Base-by-base conservation (phyloP, 2,797 vertebrate genomes). In the Okamejei kenojei region DNA sequence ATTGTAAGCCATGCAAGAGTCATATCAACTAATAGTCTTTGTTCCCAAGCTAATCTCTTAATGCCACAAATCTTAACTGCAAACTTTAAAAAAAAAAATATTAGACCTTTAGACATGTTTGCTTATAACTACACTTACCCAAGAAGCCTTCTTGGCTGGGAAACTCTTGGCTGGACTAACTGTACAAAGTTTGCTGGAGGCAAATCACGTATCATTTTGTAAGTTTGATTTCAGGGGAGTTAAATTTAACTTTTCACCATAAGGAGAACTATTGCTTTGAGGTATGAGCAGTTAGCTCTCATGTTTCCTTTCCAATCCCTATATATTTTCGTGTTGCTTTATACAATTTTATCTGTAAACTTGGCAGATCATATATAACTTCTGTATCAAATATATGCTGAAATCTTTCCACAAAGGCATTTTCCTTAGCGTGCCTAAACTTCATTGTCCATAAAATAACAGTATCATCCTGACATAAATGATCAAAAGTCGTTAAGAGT, bases 391-490 rank as follows among this genome's bases (percentile, higher is more conserved):
- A 99, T 32, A 95, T 94, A 21, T 95, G 95, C 94, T 95, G 95
- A 95, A 99, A 98, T 93, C 95, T 96, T 73, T 96, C 97, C 93
- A 99, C 97, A 93, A 99, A 99, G 93, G 94, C 94, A 94, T 99
- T 99, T 94, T 99, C 98, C 0, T 95, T 96, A 93, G 98, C 97
- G 94, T 98, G 93, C 0, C 98, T 97, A 95, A 99, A 99, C 93
- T 96, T 97, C 98, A 99, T 99, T 73, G 97, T 98, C 98, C 98
- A 99, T 35, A 99, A 95, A 94, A 99, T 98, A 95, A 97, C 79
- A 0, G 98, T 99, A 94, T 97, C 95, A 0, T 97, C 97, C 93
- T 96, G 97, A 93, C 98, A 98, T 94, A 99, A 96, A 95, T 99
- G 96, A 93, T 98, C 96, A 94, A 99, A 99, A 61, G 98, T 99